Conservation (phyloP, 1,140 invertebrate genomes). For the Polypedilum vanderplanki region DNA sequence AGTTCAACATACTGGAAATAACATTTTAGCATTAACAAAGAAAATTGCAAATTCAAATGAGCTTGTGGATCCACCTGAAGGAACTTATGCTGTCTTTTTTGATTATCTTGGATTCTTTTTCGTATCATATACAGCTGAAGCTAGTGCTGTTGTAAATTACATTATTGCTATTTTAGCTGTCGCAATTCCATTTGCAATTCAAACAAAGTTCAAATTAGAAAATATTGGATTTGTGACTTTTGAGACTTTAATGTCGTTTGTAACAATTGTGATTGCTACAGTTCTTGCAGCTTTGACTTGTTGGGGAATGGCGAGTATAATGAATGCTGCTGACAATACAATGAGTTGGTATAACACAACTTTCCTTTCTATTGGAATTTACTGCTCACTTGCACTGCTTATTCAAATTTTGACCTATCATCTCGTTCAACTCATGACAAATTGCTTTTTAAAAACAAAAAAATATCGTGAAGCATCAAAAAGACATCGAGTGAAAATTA, state of each 20-base stretch:
- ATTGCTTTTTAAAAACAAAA: not conserved
- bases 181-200: not conserved
- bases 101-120: not conserved
- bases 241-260: not conserved
- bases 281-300: not conserved
- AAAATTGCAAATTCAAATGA: constrained; percentile 47
- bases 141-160: not conserved
- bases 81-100: constrained; percentile 13
- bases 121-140: not conserved
- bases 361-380: not conserved
- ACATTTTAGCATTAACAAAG: constrained; percentile 49
- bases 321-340: constrained; percentile 7
- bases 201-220: not conserved
- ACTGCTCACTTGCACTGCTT: not conserved
- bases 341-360: constrained; percentile 13
- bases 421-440: not conserved
- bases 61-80: constrained; percentile 35
- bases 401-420: not conserved
- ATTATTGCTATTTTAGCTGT: not conserved
- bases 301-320: not conserved
- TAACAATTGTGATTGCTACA: not conserved
- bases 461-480: not conserved
- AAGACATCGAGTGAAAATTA: not conserved
- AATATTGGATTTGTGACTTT: not conserved
- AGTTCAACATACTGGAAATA: constrained; percentile 60